Conservation (phyloP, 2,113 vertebrate species). For the Myanophis thanlyinensis region DNA sequence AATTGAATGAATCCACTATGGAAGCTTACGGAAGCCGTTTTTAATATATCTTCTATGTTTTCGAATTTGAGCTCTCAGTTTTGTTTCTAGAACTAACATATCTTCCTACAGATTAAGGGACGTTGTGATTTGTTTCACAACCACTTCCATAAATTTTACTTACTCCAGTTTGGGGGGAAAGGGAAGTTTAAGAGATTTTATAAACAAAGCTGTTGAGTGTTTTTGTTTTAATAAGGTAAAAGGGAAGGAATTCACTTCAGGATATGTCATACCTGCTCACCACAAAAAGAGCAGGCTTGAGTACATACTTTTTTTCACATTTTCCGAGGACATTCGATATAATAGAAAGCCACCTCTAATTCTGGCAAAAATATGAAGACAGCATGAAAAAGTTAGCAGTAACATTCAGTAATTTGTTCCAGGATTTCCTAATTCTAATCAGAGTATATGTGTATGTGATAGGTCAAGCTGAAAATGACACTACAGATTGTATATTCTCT, state of each 20-base stretch:
- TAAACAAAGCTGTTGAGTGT: neutral
- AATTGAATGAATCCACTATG: neutral
- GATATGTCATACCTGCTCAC: constrained; percentile 47
- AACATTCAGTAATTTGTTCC: constrained; percentile 62
- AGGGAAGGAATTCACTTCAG: constrained; percentile 17
- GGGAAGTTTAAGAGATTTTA: neutral
- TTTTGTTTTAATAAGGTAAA: constrained; percentile 26
- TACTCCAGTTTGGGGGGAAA: neutral
- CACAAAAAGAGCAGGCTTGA: constrained; percentile 47
- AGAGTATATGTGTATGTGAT: constrained; percentile 61
- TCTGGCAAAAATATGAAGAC: constrained; percentile 57
- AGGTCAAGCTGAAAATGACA: constrained; percentile 52
- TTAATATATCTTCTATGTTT: neutral
- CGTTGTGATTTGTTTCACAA: constrained; percentile 29
- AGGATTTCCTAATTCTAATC: constrained; percentile 60
- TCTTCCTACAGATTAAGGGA: neutral
- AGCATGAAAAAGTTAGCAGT: constrained; percentile 63
- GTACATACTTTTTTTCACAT: constrained; percentile 53
- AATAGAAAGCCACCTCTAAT: constrained; percentile 48
- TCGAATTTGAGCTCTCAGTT: constrained; percentile 1
- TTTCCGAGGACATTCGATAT: constrained; percentile 64
- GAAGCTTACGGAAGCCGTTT: neutral
- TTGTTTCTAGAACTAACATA: neutral
- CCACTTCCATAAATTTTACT: constrained; percentile 1
- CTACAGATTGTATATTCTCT: constrained; percentile 20